These are phyloP conservation scores for Lateolabrax maculatus DNA, from an alignment of 2,797 vertebrate species.

Conservation along the genomic window DNA sequence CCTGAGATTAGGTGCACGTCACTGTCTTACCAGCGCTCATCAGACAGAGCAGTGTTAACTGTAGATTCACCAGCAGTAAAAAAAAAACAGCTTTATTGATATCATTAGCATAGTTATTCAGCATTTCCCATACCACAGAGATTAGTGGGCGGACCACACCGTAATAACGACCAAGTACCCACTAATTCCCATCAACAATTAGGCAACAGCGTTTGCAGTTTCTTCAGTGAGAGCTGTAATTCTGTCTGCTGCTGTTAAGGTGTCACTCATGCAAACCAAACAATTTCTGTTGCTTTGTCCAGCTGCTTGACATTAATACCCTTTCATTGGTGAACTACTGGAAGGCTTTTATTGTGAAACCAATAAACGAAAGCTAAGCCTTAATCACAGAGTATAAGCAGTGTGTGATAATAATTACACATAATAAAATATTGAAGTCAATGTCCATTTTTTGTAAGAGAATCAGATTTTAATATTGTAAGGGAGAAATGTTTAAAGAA, in stretches of 20 bases:
- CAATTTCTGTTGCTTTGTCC: no score
- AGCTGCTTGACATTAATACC: conserved; percentile 11
- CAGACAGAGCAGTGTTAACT: not conserved
- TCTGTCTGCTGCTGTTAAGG: conserved; percentile 8
- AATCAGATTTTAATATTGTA: not conserved
- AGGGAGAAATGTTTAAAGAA: not conserved
- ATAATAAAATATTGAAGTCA: not conserved
- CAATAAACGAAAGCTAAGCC: not conserved
- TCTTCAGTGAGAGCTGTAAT: conserved; percentile 19
- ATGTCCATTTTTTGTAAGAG: not conserved
- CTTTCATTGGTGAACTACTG: not conserved
- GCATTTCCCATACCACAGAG: not conserved
- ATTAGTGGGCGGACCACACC: not conserved
- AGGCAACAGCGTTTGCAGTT: conserved; percentile 12
- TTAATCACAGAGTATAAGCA: not conserved
- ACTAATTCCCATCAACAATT: conserved; percentile 19
- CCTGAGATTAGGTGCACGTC: not conserved
- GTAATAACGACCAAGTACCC: conserved; percentile 16
- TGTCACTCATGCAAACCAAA: not conserved
- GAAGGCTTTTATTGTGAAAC: conserved; percentile 11
- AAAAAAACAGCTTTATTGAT: not conserved
- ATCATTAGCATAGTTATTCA: conserved; percentile 14
- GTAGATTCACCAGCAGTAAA: conserved; percentile 4
- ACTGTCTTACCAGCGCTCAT: not conserved
- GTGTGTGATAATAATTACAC: not conserved